These are phyloP conservation scores for Otis tarda DNA, from an alignment of 2,113 vertebrate genomes.

Conservation along the genomic window DNA sequence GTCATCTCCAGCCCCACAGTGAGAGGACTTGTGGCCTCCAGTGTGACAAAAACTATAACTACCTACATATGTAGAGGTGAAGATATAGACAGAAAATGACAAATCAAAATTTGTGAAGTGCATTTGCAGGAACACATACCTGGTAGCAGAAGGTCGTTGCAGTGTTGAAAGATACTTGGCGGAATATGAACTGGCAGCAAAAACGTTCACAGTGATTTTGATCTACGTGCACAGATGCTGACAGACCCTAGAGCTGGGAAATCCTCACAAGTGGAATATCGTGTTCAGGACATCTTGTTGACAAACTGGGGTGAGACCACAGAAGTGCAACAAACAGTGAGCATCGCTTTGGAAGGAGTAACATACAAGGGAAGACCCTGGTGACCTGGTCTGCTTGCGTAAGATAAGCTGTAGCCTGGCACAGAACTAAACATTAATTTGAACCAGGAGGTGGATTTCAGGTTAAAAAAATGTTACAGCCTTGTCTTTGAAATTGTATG, in stretches of 20 bases:
- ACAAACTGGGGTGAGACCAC: constrained; percentile 29
- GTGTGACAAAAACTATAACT: not conserved
- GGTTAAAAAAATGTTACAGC: not conserved
- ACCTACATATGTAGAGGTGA: not conserved
- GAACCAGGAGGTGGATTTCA: not conserved
- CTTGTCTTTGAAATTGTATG: not conserved
- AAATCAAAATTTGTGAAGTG: not conserved
- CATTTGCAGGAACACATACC: not conserved
- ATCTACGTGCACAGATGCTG: not conserved
- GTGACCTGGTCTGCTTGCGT: fast-evolving
- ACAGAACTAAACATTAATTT: not conserved
- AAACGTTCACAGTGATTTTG: constrained; percentile 6
- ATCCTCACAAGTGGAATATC: not conserved
- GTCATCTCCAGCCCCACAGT: not conserved
- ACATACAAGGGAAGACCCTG: not conserved
- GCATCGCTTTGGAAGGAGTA: not conserved
- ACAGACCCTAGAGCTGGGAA: not conserved
- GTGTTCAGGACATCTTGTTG: not conserved
- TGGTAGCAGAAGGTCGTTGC: not conserved
- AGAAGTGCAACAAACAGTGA: not conserved
- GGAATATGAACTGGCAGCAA: not conserved
- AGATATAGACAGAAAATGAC: not conserved
- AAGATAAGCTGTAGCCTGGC: not conserved
- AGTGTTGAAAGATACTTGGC: not conserved
- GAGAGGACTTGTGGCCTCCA: not conserved